Evolutionary conservation across 2,113 vertebrate genomes (phyloP), one percentile per base, ranked within the genome.

Genomic region (Pycnonotus jocosus): DNA sequence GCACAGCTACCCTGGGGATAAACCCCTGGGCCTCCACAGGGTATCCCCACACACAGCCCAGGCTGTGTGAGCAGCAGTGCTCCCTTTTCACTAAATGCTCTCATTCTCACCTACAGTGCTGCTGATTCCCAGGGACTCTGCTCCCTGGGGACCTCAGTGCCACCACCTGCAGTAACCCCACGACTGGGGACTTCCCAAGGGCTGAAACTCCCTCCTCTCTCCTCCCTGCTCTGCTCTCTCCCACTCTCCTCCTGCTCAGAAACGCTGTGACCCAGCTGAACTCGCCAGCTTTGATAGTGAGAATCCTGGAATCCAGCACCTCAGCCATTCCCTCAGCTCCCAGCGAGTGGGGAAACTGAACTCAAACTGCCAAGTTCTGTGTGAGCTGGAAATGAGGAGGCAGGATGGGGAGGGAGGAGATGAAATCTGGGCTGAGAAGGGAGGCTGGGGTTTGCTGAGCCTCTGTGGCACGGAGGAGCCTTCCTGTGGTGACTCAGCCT

Each of bases 301-400:
- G 83, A 68, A 83, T n/a, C 35, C 27, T 23, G 66, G 66, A 69
- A 57, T 7, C 16, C 30, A 89, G 57, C 84, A 31, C 42, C 42
- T 87, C 27, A 0, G 62, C 81, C 81, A 5, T 58, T 48, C 23
- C 81, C 21, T 3, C 65, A 44, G 45, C 64, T 87, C 69, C 76
- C 20, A 6, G 35, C 0, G 4, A 47, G 45, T 0, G 4, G 23
- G 33, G 44, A 80, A 62, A 81, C 70, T 0, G 11, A 90, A 28
- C 23, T 33, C 81, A 17, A 9, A 20, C 19, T 30, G 47, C 62
- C 81, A 47, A 51, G 38, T 72, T 28, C 38, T 53, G 44, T 19
- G 51, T 22, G 25, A 81, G 56, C 56, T 76, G 66, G 74, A 57
- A 53, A 20, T 16, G 86, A 85, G 69, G 78, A 61, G 80, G 45